A percentile compares a stretch with the other conserved stretches of the same genome.
Conservation (phyloP, 2,888 invertebrate species). For the Cheilosia impressa region DNA sequence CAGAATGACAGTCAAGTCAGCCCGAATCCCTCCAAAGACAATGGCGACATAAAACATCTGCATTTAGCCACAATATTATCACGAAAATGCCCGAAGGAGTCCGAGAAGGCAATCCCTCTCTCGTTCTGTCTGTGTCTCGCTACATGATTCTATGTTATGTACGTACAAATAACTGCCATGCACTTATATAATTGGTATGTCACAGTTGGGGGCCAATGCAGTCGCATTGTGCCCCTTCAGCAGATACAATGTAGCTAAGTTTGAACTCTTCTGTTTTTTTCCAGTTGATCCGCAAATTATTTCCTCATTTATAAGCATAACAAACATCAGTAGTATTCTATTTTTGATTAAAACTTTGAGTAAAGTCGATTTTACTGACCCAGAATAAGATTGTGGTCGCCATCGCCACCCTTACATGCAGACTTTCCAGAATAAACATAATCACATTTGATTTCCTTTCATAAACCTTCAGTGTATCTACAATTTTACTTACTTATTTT, state of each 20-base stretch:
- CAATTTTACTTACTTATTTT: not conserved
- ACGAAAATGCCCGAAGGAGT: slow-evolving; percentile 54
- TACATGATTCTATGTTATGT: slow-evolving; percentile 36
- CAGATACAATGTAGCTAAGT: slow-evolving; percentile 29
- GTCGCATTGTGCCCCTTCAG: slow-evolving; percentile 50
- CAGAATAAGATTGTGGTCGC: slow-evolving; percentile 24
- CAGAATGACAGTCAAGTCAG: slow-evolving; percentile 12
- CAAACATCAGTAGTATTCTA: slow-evolving; percentile 20
- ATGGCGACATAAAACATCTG: slow-evolving; percentile 70
- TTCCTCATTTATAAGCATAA: not conserved
- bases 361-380: slow-evolving; percentile 18
- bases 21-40: slow-evolving; percentile 47
- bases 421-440: not conserved
- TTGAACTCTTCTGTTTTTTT: slow-evolving; percentile 6
- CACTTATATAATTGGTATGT: slow-evolving; percentile 61
- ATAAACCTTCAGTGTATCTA: not conserved
- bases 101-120: slow-evolving; percentile 49
- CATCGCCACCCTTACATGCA: not conserved
- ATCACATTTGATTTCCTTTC: slow-evolving; percentile 9
- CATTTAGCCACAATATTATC: slow-evolving; percentile 65
- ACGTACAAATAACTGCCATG: slow-evolving; percentile 50
- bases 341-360: slow-evolving; percentile 8
- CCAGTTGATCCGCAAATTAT: slow-evolving; percentile 41
- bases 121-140: slow-evolving; percentile 4
- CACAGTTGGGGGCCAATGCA: slow-evolving; percentile 71